Conservation (phyloP, 2,113 vertebrate genomes). For the Lepisosteus oculatus region DNA sequence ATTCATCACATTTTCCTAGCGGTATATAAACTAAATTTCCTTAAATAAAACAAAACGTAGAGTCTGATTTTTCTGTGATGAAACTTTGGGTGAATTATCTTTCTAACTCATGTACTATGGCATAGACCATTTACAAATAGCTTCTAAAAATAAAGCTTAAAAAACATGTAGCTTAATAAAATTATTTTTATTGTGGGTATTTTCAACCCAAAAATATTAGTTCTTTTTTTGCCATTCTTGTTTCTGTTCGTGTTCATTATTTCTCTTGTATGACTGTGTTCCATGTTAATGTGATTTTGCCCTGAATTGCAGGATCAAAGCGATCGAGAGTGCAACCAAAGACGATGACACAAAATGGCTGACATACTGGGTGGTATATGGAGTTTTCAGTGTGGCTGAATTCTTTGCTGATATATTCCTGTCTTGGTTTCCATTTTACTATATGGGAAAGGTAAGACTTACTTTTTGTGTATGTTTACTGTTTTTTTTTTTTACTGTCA, state of each 20-base stretch:
- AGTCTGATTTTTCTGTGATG: too few species aligned
- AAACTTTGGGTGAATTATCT: too few species aligned
- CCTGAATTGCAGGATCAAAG: constrained; percentile 82
- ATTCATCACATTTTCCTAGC: too few species aligned
- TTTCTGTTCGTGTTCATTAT: too few species aligned
- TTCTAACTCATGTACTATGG: too few species aligned
- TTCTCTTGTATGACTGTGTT: too few species aligned
- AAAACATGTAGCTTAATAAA: too few species aligned
- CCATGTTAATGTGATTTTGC: background rate
- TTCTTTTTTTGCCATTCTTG: background rate
- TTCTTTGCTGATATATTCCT: constrained; percentile 96
- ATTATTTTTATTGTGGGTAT: background rate
- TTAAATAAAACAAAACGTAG: too few species aligned
- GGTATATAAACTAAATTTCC: too few species aligned
- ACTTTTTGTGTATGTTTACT: constrained; percentile 5
- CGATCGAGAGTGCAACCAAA: constrained; percentile 94
- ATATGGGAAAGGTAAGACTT: constrained; percentile 85
- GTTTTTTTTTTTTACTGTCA: too few species aligned
- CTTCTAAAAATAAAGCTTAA: too few species aligned
- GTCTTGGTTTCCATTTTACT: constrained; percentile 98
- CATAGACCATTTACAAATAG: too few species aligned
- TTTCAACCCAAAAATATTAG: background rate
- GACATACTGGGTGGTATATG: constrained; percentile 97
- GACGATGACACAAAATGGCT: constrained; percentile 97
- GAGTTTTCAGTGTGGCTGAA: constrained; percentile 89